These are phyloP conservation scores for Probaryconus sp. DNA, from an alignment of 1,140 invertebrate genomes.

Conservation along the genomic window DNA sequence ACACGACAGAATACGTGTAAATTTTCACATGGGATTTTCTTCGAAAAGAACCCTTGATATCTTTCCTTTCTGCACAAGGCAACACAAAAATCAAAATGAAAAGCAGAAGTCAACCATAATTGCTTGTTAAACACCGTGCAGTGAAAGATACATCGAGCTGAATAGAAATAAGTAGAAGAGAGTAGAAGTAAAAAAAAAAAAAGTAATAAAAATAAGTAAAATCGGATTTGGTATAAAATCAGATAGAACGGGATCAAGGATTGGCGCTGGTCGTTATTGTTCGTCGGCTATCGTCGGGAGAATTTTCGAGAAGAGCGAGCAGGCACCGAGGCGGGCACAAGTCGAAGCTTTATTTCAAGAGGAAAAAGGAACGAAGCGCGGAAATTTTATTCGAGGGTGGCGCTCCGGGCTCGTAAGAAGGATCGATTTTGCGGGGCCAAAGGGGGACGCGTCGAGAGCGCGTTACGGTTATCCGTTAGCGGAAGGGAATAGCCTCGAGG, in stretches of 20 bases:
- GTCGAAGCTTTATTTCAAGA: conserved; percentile 29
- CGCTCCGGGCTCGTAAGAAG: conserved; percentile 58
- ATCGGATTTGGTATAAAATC: conserved; percentile 28
- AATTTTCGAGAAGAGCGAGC: conserved; percentile 4
- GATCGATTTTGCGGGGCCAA: conserved; percentile 68
- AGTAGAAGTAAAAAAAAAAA: neutral
- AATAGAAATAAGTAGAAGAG: neutral
- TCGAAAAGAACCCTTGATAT: conserved; percentile 36
- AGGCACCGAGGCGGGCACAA: neutral
- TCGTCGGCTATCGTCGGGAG: conserved; percentile 3
- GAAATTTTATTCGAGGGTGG: conserved; percentile 22
- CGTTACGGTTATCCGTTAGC: conserved; percentile 73
- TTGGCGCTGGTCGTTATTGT: conserved; percentile 27
- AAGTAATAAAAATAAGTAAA: conserved; percentile 7
- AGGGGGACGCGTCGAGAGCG: conserved; percentile 14
- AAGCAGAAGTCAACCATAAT: conserved; percentile 25
- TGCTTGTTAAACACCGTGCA: conserved; percentile 40
- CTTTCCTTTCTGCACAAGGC: conserved; percentile 9
- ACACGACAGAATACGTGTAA: conserved; percentile 2
- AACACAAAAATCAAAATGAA: neutral
- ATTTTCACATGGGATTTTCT: conserved; percentile 13
- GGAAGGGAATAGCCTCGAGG: conserved; percentile 71
- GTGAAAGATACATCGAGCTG: conserved; percentile 10
- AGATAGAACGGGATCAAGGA: conserved; percentile 8
- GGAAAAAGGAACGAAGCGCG: conserved; percentile 9